phyloP scores from a whole-genome alignment of 2,797 vertebrate genomes.

The Gephyroberyx darwinii region DNA sequence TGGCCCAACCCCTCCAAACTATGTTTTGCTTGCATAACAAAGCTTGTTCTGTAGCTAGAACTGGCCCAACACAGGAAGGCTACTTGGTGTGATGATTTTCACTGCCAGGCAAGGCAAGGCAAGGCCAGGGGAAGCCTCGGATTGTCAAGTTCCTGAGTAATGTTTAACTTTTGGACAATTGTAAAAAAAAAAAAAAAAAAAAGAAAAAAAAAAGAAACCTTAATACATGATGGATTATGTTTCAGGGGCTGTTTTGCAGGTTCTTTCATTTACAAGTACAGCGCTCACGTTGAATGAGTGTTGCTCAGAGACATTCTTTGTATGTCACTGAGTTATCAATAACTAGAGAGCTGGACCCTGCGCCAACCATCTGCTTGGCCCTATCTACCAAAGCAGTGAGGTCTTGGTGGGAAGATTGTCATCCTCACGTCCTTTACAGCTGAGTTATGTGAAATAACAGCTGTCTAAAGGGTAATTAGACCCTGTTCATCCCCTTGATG shows the following conservation, averaged over 20 bases:
- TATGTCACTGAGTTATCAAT: too few relatives aligned
- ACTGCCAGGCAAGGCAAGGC: background rate
- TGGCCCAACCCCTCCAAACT: constrained; percentile 67
- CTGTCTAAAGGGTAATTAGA: constrained; percentile 15
- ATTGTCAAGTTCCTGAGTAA: constrained; percentile 39
- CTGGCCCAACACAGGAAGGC: background rate
- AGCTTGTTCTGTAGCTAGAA: constrained; percentile 24
- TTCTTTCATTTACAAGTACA: background rate
- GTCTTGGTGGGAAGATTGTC: background rate
- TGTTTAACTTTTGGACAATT: constrained; percentile 41
- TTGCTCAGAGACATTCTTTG: background rate
- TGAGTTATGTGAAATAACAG: constrained; percentile 23
- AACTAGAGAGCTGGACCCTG: background rate
- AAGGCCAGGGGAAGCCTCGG: background rate
- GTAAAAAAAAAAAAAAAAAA: constrained; percentile 7
- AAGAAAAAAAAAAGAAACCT: constrained; percentile 4
- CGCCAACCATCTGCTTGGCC: background rate
- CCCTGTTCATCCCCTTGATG: background rate
- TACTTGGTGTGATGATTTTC: background rate
- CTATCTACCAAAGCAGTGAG: background rate
- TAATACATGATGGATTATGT: background rate
- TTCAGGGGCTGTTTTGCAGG: background rate
- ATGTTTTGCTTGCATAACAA: constrained; percentile 65
- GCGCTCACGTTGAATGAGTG: background rate
- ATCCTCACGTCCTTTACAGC: background rate